These are phyloP conservation scores for Channa maculata DNA, from an alignment of 2,113 vertebrate species.

Conservation along the genomic window DNA sequence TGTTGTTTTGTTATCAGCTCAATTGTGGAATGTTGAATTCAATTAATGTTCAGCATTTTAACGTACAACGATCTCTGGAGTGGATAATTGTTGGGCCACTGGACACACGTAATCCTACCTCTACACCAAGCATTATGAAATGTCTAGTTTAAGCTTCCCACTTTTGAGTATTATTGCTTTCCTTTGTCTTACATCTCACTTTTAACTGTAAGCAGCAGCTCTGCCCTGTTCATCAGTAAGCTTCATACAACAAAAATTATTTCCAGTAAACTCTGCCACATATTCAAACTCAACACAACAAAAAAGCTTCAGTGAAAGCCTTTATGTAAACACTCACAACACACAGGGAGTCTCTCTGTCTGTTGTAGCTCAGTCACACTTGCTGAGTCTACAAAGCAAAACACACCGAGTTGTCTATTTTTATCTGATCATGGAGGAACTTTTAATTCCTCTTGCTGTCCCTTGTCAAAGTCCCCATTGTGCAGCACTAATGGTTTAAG, in stretches of 20 bases:
- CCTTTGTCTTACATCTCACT: not conserved
- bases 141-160: too few species aligned
- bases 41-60: too few species aligned
- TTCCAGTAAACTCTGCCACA: not conserved
- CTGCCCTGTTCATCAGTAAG: too few species aligned
- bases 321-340: slow-evolving; percentile 54
- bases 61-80: too few species aligned
- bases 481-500: slow-evolving; percentile 76
- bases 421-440: slow-evolving; percentile 66
- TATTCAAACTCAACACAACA: slow-evolving; percentile 40
- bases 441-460: slow-evolving; percentile 74
- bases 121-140: too few species aligned
- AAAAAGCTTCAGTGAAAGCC: slow-evolving; percentile 43
- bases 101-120: too few species aligned
- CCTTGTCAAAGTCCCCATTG: slow-evolving; percentile 83
- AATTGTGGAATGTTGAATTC: too few species aligned
- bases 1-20: too few species aligned
- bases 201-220: not conserved
- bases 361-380: slow-evolving; percentile 63
- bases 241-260: slow-evolving; percentile 10
- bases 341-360: slow-evolving; percentile 57
- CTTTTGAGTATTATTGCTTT: too few species aligned
- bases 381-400: slow-evolving; percentile 53
- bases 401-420: slow-evolving; percentile 75
- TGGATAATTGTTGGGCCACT: too few species aligned